These are phyloP conservation scores for Nomada ruficornis DNA, from an alignment of 2,888 invertebrate genomes.

Conservation along the genomic window DNA sequence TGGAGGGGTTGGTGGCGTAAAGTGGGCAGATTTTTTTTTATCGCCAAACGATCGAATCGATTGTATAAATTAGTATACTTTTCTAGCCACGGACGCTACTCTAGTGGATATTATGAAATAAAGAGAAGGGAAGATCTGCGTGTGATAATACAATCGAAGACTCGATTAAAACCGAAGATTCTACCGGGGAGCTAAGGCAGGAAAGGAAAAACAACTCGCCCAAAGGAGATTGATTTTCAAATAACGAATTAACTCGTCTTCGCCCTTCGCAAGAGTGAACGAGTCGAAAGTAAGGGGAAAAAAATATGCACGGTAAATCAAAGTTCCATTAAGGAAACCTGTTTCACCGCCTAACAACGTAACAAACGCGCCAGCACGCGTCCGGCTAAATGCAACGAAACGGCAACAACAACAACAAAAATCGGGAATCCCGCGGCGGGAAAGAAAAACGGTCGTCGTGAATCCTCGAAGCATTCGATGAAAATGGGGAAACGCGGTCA, in stretches of 20 bases:
- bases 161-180: no score
- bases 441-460: not conserved
- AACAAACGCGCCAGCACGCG: not conserved
- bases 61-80: no score
- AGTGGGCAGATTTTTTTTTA: no score
- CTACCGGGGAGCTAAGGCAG: no score
- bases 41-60: no score
- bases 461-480: conserved; percentile 8
- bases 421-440: not conserved
- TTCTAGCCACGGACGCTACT: no score
- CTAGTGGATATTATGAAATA: no score
- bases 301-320: conserved; percentile 13
- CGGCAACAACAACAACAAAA: not conserved
- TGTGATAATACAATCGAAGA: no score
- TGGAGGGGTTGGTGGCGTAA: no score
- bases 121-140: no score
- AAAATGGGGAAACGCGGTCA: conserved; percentile 5
- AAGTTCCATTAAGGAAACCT: conserved; percentile 20
- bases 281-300: not conserved
- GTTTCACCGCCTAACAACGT: not conserved
- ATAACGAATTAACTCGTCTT: not conserved
- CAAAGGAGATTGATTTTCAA: no score
- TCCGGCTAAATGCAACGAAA: not conserved
- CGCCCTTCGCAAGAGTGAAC: not conserved
- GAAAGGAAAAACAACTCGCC: no score